Base-by-base conservation (phyloP, 2,113 vertebrate species). In the Trinectes maculatus region DNA sequence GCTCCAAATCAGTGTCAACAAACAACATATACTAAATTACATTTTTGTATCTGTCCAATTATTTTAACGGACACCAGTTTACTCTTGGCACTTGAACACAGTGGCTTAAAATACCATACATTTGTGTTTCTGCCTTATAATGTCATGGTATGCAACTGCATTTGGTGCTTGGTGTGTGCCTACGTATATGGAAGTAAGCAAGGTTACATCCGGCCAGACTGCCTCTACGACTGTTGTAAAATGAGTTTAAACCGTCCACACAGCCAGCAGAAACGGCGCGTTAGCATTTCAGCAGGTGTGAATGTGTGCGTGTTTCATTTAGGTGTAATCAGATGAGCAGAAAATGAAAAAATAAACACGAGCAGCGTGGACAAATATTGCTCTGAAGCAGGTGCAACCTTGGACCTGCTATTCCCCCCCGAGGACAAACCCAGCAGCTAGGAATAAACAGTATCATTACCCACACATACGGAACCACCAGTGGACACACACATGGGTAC, bases 351-450 rank as follows among this genome's bases (percentile, higher is more conserved):
- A 28, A 28, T 8, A 51, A 33, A 52, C 16, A 1, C 12, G 43
- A 24, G 51, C 60, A 72, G 65, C 8, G 1, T 25, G 44, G 57
- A 74, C 64, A 85, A 84, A 85, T 72, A 68, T 71, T 74, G 69
- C 71, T 66, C 47, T 83, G 85, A 68, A 82, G 83, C 88, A 89
- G 85, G 85, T 86, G 86, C 57, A 61, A 89, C 83, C 79, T 87
- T 75, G 77, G 69, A 83, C 80, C 61, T 43, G 59, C 68, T 73
- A 84, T 90, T 80, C 85, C 43, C 77, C 80, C 77, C 51, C 46
- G 68, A 19, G 72, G 60, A 74, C 18, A 33, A 74, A 68, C 31
- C 74, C 56, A 78, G 60, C 65, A 48, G 71, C 73, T 39, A 79
- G 53, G 51, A 79, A 60, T 66, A 74, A 79, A 79, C 43, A 18